Evolutionary conservation across 2,888 invertebrate species (phyloP).

Genomic region (Ichneumoninae sp.): DNA sequence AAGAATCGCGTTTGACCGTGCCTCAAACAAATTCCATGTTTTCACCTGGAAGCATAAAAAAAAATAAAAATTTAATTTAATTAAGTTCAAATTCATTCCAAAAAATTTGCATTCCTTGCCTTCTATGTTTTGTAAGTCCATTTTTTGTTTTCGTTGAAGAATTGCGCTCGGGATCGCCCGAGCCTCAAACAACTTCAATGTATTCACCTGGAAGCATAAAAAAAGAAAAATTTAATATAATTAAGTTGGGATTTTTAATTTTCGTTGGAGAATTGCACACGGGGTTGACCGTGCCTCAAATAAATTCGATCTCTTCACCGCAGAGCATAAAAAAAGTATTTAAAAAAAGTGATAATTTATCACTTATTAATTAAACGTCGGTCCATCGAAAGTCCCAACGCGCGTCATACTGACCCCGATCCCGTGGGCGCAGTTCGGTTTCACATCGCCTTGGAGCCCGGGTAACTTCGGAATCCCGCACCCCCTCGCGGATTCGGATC

Average conservation of each 20-base stretch:
- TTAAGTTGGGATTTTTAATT: background rate
- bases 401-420: background rate
- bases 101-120: too few relatives aligned
- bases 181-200: background rate
- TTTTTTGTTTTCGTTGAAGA: background rate
- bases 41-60: too few relatives aligned
- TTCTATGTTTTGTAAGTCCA: background rate
- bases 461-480: constrained; percentile 43
- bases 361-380: background rate
- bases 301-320: too few relatives aligned
- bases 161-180: background rate
- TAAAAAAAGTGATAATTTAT: background rate
- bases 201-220: too few relatives aligned
- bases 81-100: background rate
- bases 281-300: background rate
- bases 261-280: background rate
- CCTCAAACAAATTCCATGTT: too few relatives aligned
- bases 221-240: background rate
- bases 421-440: constrained; percentile 54
- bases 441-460: constrained; percentile 32
- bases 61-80: background rate
- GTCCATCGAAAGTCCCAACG: background rate
- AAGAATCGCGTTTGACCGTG: background rate
- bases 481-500: constrained; percentile 59
- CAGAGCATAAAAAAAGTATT: background rate